Conservation (phyloP, 2,113 vertebrate genomes). For the Rhodinocichla rosea region DNA sequence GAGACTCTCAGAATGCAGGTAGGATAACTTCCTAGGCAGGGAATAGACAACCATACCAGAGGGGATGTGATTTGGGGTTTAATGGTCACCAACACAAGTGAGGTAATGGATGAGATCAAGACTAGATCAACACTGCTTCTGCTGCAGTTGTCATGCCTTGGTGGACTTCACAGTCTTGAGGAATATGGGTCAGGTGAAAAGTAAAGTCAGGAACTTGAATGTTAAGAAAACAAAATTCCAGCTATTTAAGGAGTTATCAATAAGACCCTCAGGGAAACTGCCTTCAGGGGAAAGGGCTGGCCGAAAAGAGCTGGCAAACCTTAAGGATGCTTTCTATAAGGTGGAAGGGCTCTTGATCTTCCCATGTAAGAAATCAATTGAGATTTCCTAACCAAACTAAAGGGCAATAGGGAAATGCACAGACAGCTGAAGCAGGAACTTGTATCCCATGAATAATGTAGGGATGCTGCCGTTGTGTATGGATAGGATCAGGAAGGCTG, state of each 20-base stretch:
- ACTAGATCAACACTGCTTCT: neutral
- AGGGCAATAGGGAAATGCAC: neutral
- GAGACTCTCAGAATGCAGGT: accelerated
- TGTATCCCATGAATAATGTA: neutral
- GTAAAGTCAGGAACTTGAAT: neutral
- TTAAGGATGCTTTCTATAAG: neutral
- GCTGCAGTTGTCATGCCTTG: neutral
- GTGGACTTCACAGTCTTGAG: neutral
- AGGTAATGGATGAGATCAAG: neutral
- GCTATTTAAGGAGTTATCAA: neutral
- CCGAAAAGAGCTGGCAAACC: neutral
- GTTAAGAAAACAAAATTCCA: neutral
- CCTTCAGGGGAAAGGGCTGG: neutral
- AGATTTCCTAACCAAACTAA: neutral
- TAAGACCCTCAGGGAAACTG: neutral
- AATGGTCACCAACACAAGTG: neutral
- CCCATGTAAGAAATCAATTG: neutral
- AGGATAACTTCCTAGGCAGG: neutral
- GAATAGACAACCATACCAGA: neutral
- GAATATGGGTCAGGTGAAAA: neutral
- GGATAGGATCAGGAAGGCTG: neutral
- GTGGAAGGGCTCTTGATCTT: neutral
- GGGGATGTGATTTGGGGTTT: accelerated
- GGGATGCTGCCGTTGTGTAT: neutral
- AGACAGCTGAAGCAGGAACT: neutral